Percentiles rank a stretch among this genome's conserved stretches.
These are phyloP conservation scores for Penaeus indicus DNA, from an alignment of 1,140 invertebrate species.

Conservation along the genomic window DNA sequence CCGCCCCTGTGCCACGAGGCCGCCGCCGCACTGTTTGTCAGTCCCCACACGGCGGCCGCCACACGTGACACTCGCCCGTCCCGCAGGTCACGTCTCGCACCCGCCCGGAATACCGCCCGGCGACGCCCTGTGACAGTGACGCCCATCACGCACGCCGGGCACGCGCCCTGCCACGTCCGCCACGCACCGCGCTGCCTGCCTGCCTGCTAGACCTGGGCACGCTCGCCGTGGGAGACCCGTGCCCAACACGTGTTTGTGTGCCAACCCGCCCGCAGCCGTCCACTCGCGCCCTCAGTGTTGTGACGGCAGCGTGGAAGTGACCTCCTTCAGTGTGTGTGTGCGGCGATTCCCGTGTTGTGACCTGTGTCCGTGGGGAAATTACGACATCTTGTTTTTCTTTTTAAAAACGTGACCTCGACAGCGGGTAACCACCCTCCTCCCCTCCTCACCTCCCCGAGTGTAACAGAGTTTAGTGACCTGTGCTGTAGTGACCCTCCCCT, in stretches of 20 bases:
- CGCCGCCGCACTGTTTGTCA: slow-evolving; percentile 54
- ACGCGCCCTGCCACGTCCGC: slow-evolving; percentile 53
- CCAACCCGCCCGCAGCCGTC: not conserved
- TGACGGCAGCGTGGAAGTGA: slow-evolving; percentile 36
- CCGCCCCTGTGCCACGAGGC: slow-evolving; percentile 41
- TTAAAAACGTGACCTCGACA: no score
- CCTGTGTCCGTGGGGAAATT: no score
- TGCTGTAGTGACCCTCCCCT: no score
- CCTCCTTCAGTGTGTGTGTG: slow-evolving; percentile 11
- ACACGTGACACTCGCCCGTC: slow-evolving; percentile 54
- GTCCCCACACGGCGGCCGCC: slow-evolving; percentile 51
- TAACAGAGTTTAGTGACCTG: no score
- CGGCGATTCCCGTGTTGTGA: no score
- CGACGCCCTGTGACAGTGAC: slow-evolving; percentile 55
- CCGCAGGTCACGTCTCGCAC: slow-evolving; percentile 53
- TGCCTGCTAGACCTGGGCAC: slow-evolving; percentile 45
- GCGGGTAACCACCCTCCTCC: no score
- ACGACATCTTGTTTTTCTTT: no score
- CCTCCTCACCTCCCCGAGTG: no score
- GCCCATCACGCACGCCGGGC: slow-evolving; percentile 53
- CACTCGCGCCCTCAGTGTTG: slow-evolving; percentile 35
- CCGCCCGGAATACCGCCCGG: slow-evolving; percentile 45
- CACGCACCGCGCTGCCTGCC: slow-evolving; percentile 36
- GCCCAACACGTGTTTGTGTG: slow-evolving; percentile 45
- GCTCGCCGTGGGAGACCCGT: slow-evolving; percentile 32